phyloP scores from a whole-genome alignment of 2,113 vertebrate species.

The Trachemys scripta region DNA sequence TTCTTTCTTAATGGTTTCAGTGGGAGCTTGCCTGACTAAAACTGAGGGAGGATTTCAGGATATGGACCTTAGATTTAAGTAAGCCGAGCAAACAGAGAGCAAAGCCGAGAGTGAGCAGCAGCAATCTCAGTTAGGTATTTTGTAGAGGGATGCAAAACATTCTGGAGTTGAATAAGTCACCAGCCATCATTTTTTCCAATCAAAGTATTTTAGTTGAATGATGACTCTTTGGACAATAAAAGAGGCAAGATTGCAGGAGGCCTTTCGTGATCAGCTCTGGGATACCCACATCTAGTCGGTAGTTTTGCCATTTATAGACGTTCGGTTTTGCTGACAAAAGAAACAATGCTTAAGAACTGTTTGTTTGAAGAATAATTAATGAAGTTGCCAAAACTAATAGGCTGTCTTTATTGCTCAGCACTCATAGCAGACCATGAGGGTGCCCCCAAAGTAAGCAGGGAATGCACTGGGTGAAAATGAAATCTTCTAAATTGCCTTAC shows the following conservation, averaged over 20 bases:
- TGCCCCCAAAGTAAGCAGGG: not conserved
- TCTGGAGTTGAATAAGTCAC: not conserved
- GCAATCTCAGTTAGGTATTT: not conserved
- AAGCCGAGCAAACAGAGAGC: not conserved
- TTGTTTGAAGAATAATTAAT: not conserved
- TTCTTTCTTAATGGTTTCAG: not conserved
- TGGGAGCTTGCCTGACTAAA: not conserved
- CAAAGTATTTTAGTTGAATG: not conserved
- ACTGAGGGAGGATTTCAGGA: fast-evolving
- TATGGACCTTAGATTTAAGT: fast-evolving
- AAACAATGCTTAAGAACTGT: not conserved
- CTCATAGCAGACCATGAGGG: not conserved
- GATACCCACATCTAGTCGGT: fast-evolving
- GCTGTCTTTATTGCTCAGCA: not conserved
- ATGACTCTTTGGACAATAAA: fast-evolving
- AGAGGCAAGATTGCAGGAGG: fast-evolving
- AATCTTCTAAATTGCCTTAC: too few relatives aligned
- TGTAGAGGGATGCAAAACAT: not conserved
- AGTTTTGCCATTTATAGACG: not conserved
- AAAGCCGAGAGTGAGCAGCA: not conserved
- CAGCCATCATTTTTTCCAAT: not conserved
- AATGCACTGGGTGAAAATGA: not conserved
- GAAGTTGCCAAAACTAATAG: not conserved
- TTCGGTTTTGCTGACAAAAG: not conserved
- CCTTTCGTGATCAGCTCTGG: not conserved